phyloP scores from a whole-genome alignment of 1,140 invertebrate species.

The Xylocopa sonorina region DNA sequence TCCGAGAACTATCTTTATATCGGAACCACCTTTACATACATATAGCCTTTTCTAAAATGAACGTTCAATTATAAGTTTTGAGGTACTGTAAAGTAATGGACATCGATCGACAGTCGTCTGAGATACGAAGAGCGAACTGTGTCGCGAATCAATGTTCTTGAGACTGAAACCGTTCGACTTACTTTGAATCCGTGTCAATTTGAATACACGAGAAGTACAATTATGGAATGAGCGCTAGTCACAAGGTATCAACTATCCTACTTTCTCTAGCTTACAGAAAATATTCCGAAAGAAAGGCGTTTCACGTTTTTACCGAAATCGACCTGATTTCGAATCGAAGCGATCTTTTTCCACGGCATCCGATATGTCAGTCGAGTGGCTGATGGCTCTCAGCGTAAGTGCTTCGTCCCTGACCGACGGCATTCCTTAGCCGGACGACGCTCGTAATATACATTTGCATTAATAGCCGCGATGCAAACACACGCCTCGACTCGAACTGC shows the following conservation, averaged over 20 bases:
- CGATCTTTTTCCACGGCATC: background rate
- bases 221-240: background rate
- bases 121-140: too few relatives aligned
- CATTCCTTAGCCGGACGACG: slow-evolving; percentile 58
- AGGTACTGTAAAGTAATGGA: too few relatives aligned
- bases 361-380: slow-evolving; percentile 37
- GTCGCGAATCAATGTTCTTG: too few relatives aligned
- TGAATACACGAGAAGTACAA: background rate
- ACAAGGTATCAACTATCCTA: background rate
- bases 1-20: too few relatives aligned
- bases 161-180: background rate
- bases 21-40: too few relatives aligned
- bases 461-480: slow-evolving; percentile 59
- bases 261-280: background rate
- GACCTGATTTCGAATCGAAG: background rate
- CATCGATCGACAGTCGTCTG: too few relatives aligned
- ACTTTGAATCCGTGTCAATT: too few relatives aligned
- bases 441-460: slow-evolving; percentile 66
- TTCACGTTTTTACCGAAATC: background rate
- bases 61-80: too few relatives aligned
- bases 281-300: background rate
- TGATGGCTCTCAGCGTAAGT: slow-evolving; percentile 54
- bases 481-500: background rate
- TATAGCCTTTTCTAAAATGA: too few relatives aligned
- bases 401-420: slow-evolving; percentile 69